Base-by-base conservation (phyloP, 2,888 invertebrate species). In the Drosophila multiciliata region DNA sequence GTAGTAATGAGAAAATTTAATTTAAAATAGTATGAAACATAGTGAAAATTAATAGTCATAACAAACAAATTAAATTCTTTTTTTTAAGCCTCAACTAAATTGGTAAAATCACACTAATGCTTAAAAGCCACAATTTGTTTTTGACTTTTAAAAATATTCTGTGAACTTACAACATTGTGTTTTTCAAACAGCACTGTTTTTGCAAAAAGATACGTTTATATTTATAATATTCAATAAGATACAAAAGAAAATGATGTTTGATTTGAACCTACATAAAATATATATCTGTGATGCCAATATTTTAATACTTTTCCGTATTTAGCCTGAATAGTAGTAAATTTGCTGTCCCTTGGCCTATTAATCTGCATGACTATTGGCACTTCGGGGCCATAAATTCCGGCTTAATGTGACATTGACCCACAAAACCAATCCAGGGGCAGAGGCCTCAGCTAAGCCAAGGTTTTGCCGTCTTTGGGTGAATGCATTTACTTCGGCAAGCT, bases 321-420 rank as follows among this genome's bases (percentile, higher is more conserved):
- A 23, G 17, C 20, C 20, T 32, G 42, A 32, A 42, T 42, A 32
- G 42, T 11, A 42, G 32, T 6, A 26, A 12, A 26, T n/a, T 32
- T 63, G 49, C 12, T 58, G 48, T 59, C 32, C 61, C 63, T 67
- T 66, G 69, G 61, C 60, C 55, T 54, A 78, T 83, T 82, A 80
- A 86, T 85, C 83, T 84, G 73, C 71, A 86, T 86, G 81, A 86
- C 86, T 85, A 83, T 83, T 76, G 83, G 67, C 72, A 76, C 69
- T 73, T 68, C 65, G 55, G 70, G 70, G 78, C 71, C 76, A 86
- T 85, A 88, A 86, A 85, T 85, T 78, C 45, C 32, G 73, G 40
- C 74, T 63, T 85, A 85, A 85, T 88, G 67, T 81, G 81, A 73
- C 81, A 80, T 67, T 89, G 89, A 87, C 87, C 89, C 87, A 75